phyloP scores from a whole-genome alignment of 2,797 vertebrate genomes.

The Molothrus ater region DNA sequence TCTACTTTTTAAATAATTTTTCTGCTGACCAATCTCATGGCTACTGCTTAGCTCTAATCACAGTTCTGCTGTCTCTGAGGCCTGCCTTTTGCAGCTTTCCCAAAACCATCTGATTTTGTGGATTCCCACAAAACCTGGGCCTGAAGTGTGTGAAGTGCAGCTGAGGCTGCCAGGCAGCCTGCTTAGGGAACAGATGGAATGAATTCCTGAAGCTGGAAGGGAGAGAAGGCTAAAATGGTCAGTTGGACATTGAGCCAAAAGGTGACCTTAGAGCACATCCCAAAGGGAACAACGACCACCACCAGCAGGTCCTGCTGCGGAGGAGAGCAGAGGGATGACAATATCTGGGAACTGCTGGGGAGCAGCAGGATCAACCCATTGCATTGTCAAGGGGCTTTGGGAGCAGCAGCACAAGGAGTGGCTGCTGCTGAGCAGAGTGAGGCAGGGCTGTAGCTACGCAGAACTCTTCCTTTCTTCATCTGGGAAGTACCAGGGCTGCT shows the following conservation, averaged over 20 bases:
- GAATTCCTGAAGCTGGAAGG: not conserved
- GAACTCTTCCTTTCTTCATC: not conserved
- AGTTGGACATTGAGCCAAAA: not conserved
- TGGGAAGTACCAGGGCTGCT: not conserved
- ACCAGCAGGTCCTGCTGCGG: not conserved
- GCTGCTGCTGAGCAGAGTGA: not conserved
- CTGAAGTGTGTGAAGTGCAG: not conserved
- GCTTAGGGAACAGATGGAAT: not conserved
- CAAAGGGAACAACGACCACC: rapidly evolving
- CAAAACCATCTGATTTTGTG: not conserved
- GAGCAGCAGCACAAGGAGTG: not conserved
- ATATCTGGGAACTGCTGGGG: not conserved
- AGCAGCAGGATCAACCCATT: not conserved
- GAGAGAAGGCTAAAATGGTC: not conserved
- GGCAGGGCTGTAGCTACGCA: not conserved
- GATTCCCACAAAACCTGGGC: not conserved
- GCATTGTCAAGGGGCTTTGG: not conserved
- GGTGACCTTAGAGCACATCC: not conserved
- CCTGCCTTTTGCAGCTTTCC: not conserved
- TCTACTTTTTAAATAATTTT: not conserved
- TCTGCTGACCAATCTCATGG: not conserved
- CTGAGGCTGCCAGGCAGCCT: not conserved
- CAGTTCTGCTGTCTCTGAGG: not conserved
- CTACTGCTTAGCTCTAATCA: not conserved
- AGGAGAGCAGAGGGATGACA: not conserved